Percentiles rank a stretch among this genome's conserved stretches.
phyloP scores from a whole-genome alignment of 2,113 vertebrate species.

The Alethe diademata region DNA sequence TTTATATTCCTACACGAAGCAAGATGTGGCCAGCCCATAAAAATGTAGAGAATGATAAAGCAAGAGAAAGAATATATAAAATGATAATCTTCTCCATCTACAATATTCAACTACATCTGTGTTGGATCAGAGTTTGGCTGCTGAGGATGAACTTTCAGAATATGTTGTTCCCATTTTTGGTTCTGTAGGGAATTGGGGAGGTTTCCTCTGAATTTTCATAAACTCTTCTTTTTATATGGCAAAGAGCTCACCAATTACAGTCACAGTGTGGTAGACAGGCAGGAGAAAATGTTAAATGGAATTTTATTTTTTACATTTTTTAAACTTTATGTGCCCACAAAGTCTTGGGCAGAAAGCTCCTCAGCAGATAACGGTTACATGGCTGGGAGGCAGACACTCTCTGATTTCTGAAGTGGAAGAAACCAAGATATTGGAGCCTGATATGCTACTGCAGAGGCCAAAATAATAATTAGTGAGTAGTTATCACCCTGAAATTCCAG shows the following conservation, averaged over 20 bases:
- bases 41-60: constrained; percentile 39
- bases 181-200: constrained; percentile 35
- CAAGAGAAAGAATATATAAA: constrained; percentile 20
- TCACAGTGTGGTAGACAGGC: neutral
- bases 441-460: neutral
- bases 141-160: constrained; percentile 39
- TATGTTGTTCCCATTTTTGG: constrained; percentile 21
- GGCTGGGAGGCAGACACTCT: neutral
- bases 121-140: constrained; percentile 60
- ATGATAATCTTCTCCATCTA: neutral
- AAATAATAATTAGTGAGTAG: neutral
- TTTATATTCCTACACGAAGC: neutral
- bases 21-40: constrained; percentile 27
- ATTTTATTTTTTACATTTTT: neutral
- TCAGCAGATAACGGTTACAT: neutral
- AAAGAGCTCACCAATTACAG: neutral
- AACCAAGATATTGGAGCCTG: neutral
- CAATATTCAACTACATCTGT: constrained; percentile 33
- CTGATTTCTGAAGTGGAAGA: neutral
- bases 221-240: neutral
- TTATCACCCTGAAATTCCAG: neutral
- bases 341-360: neutral
- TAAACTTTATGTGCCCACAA: neutral
- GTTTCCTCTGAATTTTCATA: constrained; percentile 5
- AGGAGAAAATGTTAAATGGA: neutral